These are phyloP conservation scores for Pycnonotus jocosus DNA, from an alignment of 2,113 vertebrate species.

Conservation along the genomic window DNA sequence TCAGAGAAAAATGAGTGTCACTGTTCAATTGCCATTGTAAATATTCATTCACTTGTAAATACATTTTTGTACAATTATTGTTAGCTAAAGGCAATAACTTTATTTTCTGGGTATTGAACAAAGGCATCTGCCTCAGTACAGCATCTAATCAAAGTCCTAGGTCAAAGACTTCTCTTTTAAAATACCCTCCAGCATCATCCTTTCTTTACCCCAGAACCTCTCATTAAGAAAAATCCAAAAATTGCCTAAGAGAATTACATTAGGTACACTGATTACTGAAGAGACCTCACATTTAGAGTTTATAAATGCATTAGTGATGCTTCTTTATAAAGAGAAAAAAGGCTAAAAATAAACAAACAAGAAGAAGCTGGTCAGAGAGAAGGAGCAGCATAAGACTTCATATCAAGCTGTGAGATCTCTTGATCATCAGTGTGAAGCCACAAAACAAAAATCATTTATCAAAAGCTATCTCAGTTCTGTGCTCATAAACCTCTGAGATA, in stretches of 20 bases:
- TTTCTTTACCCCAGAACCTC: background rate
- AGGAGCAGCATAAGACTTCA: background rate
- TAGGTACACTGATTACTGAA: background rate
- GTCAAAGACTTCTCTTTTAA: background rate
- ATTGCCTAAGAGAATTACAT: background rate
- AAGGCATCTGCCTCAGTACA: background rate
- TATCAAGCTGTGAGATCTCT: background rate
- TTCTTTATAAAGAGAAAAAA: background rate
- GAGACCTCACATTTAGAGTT: background rate
- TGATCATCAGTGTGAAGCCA: background rate
- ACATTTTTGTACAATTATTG: background rate
- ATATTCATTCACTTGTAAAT: background rate
- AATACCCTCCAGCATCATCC: background rate
- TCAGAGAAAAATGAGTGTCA: background rate
- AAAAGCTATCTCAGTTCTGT: background rate
- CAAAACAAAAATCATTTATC: background rate
- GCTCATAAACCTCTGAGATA: background rate
- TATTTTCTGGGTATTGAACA: background rate
- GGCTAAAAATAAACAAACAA: background rate
- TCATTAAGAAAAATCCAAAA: background rate
- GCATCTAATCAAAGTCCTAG: background rate
- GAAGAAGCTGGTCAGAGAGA: background rate
- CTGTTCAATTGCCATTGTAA: conserved; percentile 2
- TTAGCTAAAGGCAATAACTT: background rate
- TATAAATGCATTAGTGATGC: background rate